Evolutionary conservation across 2,113 vertebrate genomes (phyloP).

Genomic region (Murina feae): DNA sequence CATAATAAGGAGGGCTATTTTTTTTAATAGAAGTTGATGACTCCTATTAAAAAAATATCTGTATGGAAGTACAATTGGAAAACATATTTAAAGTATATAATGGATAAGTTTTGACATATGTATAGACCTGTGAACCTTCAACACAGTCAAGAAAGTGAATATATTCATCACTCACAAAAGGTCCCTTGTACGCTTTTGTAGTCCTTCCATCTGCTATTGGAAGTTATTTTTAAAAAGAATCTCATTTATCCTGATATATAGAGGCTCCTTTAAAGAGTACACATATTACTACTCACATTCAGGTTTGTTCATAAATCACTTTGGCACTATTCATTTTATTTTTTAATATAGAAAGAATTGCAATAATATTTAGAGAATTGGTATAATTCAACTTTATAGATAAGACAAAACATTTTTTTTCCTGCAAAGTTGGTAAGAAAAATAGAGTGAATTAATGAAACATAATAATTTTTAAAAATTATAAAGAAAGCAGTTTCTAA

Average conservation of each 20-base stretch:
- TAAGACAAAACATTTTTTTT: not conserved
- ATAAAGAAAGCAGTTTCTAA: not conserved
- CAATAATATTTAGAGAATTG: not conserved
- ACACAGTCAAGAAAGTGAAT: not conserved
- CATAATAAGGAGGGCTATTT: not conserved
- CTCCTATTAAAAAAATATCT: not conserved
- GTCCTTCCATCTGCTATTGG: not conserved
- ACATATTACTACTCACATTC: not conserved
- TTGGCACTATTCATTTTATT: not conserved
- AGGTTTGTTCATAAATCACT: not conserved
- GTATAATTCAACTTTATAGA: not conserved
- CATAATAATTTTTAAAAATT: not conserved
- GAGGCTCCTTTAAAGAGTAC: not conserved
- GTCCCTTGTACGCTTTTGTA: not conserved
- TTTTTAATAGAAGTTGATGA: no score
- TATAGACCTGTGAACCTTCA: not conserved
- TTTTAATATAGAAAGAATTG: constrained; percentile 8
- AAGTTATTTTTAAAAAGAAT: not conserved
- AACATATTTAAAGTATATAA: not conserved
- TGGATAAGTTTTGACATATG: not conserved
- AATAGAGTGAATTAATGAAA: not conserved
- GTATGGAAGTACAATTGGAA: not conserved
- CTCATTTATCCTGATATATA: not conserved
- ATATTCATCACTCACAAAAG: not conserved
- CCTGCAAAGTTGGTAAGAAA: not conserved